phyloP scores from a whole-genome alignment of 2,888 invertebrate species.

The Brachyptera risi region DNA sequence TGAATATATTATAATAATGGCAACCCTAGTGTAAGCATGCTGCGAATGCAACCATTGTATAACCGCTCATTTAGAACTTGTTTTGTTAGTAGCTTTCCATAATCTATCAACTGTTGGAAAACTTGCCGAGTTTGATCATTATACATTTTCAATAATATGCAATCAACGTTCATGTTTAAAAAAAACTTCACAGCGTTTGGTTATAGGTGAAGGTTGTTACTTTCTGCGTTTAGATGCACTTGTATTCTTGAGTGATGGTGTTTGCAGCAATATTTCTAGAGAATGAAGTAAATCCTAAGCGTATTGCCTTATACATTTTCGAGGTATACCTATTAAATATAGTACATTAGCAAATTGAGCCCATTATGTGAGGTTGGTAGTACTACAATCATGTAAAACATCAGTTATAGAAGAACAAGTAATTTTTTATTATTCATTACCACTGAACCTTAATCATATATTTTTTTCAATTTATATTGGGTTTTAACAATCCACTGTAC shows the following conservation, averaged over 20 bases:
- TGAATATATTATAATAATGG: too few species aligned
- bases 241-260: neutral
- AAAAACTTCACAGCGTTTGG: too few species aligned
- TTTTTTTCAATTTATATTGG: too few species aligned
- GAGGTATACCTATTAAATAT: neutral
- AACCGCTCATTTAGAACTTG: neutral
- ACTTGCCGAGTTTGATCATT: slow-evolving; percentile 27
- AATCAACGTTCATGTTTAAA: neutral
- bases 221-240: too few species aligned
- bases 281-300: neutral
- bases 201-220: neutral
- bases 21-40: slow-evolving; percentile 32
- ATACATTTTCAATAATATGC: slow-evolving; percentile 19
- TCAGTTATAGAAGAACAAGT: neutral
- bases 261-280: too few species aligned
- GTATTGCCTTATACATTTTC: neutral
- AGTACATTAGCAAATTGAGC: too few species aligned
- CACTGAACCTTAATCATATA: neutral
- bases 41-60: slow-evolving; percentile 27
- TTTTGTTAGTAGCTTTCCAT: slow-evolving; percentile 21
- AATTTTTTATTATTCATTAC: neutral
- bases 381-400: neutral
- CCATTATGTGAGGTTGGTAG: too few species aligned
- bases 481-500: too few species aligned
- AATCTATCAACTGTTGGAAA: slow-evolving; percentile 24